Evolutionary conservation across 2,797 vertebrate genomes (phyloP), one percentile per base, ranked within the genome.

Genomic region (Karalla daura): DNA sequence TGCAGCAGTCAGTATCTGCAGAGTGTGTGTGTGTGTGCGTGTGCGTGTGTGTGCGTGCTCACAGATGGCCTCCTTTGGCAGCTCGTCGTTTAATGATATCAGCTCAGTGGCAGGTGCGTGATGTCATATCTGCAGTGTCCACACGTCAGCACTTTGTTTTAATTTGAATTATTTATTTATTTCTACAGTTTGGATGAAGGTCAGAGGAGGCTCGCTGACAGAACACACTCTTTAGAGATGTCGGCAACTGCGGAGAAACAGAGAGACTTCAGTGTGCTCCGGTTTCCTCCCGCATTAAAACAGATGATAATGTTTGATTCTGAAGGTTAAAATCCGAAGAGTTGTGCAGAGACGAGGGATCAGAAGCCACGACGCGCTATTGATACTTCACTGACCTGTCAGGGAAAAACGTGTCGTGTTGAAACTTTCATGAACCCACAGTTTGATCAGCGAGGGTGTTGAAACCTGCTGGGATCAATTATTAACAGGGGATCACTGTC

Each of bases 81-180:
- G 53, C 64, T 75, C n/a, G 3, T 70, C 55, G 21, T 65, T 64
- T 71, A 64, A 62, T 71, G 56, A 79, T 32, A 51, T 81, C 75
- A 84, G 70, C 70, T 64, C 37, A 45, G 79, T 55, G 13, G 14
- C 66, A 77, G 70, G 76, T 76, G 70, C 70, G 76, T 79, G 84
- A 83, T 63, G 72, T 74, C 80, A 83, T 81, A 77, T 79, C 78
- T 86, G 80, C 73, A 79, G 72, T 54, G 63, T 9, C 45, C 45
- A 45, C 65, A 27, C n/a, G 8, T 21, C 64, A 23, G 12, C n/a
- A 1, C n/a, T n/a, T n/a, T n/a, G n/a, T n/a, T n/a, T n/a, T n/a
- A n/a, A n/a, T n/a, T n/a, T n/a, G n/a, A n/a, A n/a, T n/a, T n/a
- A n/a, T n/a, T n/a, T n/a, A n/a, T n/a, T n/a, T 30, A 1, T 33